Base-by-base conservation (phyloP, 2,113 vertebrate species). In the Zapus hudsonius region DNA sequence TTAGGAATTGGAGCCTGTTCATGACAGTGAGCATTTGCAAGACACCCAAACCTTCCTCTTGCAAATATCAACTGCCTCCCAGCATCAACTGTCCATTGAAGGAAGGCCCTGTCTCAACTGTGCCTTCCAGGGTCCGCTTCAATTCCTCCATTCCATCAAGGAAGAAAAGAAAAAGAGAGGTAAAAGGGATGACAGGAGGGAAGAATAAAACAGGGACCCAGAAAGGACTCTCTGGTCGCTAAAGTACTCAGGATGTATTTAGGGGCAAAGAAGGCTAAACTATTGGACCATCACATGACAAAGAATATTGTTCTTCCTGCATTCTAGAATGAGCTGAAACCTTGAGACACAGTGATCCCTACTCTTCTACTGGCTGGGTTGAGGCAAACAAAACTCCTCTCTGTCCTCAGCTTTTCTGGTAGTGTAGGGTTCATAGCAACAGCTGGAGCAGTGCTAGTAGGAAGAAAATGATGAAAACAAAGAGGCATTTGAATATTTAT, bases 181-280 rank as follows among this genome's bases (percentile, higher is more conserved):
- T 12, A 36, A 22, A 31, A 15, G 33, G 17, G 5, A 0, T 22
- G 31, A 15, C n/a, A 59, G 42, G 1, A 25, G 6, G 0, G 17
- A 33, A 44, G 22, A 8, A 8, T 29, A 22, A 10, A 1, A 16
- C 6, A 23, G 25, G 79, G 29, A 31, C 5, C 61, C 23, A 69
- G 7, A 17, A 20, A 55, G 31, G 7, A 64, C 36, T 27, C 5
- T 55, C 36, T 23, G n/a, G 42, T 42, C 38, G 25, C 7, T 8
- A 10, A 73, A n/a, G 40, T 47, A 67, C 29, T 47, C 15, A 9
- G 27, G n/a, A 4, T 47, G 17, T 13, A 8, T 59, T 47, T 82
- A 25, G 61, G 20, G 12, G 15, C 16, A 74, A 70, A 79, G 42
- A 83, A 74, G 7, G 10, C 44, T 66, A 22, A 33, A 31, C 38